These are phyloP conservation scores for Irena cyanogastra DNA, from an alignment of 2,113 vertebrate species.

Conservation along the genomic window DNA sequence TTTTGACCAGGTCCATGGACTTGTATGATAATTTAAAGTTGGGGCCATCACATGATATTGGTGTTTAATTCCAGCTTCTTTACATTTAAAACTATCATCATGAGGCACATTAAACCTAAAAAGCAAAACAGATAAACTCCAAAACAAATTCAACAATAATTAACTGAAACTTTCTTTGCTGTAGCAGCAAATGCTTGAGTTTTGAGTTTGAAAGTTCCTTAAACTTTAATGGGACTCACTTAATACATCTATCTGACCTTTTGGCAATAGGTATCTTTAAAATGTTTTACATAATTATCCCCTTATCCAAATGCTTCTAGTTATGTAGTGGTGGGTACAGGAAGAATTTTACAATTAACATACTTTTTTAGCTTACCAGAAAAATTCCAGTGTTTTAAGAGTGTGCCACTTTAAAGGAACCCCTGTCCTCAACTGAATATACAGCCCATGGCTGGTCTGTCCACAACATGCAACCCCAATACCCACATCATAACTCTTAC, in stretches of 20 bases:
- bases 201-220: not conserved
- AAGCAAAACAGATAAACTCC: constrained; percentile 39
- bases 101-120: constrained; percentile 95
- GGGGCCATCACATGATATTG: constrained; percentile 97
- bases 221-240: not conserved
- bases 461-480: not conserved
- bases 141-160: constrained; percentile 22
- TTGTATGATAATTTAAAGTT: constrained; percentile 92
- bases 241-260: not conserved
- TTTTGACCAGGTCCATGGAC: constrained; percentile 96
- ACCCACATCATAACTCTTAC: not conserved
- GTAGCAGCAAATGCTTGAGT: not conserved
- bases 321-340: not conserved
- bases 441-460: not conserved
- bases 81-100: constrained; percentile 94
- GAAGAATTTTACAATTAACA: not conserved
- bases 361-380: not conserved
- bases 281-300: not conserved
- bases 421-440: not conserved
- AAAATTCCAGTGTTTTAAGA: not conserved
- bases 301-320: not conserved
- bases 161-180: not conserved
- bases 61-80: constrained; percentile 86
- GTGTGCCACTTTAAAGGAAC: not conserved
- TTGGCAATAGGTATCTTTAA: not conserved